These are phyloP conservation scores for Diploscapter pachys DNA, from an alignment of 1,140 invertebrate species.

Conservation along the genomic window DNA sequence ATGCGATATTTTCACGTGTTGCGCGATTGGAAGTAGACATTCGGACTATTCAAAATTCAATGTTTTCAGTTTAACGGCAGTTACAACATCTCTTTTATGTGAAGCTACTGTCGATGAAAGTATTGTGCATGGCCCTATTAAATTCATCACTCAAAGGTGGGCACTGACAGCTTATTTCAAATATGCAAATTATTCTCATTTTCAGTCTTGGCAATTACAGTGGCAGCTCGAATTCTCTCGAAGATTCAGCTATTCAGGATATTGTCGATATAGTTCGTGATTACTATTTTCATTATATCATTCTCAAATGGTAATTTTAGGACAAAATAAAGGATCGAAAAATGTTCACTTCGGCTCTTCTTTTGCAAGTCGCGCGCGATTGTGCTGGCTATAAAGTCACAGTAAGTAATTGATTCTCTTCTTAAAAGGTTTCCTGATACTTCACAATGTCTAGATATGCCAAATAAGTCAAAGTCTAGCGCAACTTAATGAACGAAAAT, in stretches of 20 bases:
- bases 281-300: too few relatives aligned
- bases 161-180: too few relatives aligned
- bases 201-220: too few relatives aligned
- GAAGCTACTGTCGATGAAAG: constrained; percentile 26
- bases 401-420: neutral
- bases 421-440: neutral
- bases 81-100: constrained; percentile 23
- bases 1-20: too few relatives aligned
- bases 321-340: neutral
- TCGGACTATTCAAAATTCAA: neutral
- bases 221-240: too few relatives aligned
- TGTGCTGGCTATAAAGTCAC: constrained; percentile 13
- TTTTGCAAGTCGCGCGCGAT: constrained; percentile 10
- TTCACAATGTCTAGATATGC: neutral
- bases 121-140: constrained; percentile 11
- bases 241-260: too few relatives aligned
- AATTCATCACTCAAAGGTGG: too few relatives aligned
- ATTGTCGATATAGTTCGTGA: too few relatives aligned
- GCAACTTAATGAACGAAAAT: too few relatives aligned
- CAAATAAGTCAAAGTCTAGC: neutral
- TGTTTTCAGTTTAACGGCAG: constrained; percentile 21
- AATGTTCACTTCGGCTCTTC: constrained; percentile 3
- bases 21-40: too few relatives aligned
- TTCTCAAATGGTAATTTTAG: neutral
- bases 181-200: too few relatives aligned